These are phyloP conservation scores for Clavelina lepadiformis DNA, from an alignment of 23 tunicate genomes.

Conservation along the genomic window DNA sequence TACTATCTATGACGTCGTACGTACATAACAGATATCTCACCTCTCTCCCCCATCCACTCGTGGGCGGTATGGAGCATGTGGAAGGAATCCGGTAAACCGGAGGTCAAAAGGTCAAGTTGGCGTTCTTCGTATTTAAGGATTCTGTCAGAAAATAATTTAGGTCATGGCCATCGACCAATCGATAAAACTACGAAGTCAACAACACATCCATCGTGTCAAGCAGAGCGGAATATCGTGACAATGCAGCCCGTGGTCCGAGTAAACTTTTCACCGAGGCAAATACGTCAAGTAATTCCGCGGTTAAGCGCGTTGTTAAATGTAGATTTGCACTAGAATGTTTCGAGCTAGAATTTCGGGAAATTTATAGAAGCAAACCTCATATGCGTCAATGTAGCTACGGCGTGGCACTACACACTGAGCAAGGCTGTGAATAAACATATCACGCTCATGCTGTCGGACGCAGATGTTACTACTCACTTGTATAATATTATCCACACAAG, in stretches of 20 bases:
- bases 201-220: too few species aligned
- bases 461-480: too few species aligned
- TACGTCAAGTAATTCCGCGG: too few species aligned
- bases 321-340: too few species aligned
- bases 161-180: neutral
- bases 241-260: too few species aligned
- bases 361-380: too few species aligned
- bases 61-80: slow-evolving; percentile 51
- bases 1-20: neutral
- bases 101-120: slow-evolving; percentile 6
- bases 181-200: too few species aligned
- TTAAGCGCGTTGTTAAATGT: too few species aligned
- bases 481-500: neutral
- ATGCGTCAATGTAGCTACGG: neutral
- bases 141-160: slow-evolving; percentile 10
- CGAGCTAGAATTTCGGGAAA: too few species aligned
- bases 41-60: slow-evolving; percentile 75
- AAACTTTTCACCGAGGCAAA: too few species aligned
- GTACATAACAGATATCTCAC: slow-evolving; percentile 5
- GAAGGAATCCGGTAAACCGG: slow-evolving; percentile 35
- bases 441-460: too few species aligned
- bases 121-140: slow-evolving; percentile 12
- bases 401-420: neutral
- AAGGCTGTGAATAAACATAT: slow-evolving; percentile 6
- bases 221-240: too few species aligned